A percentile compares a stretch with the other conserved stretches of the same genome.
Conservation (phyloP, 1,140 invertebrate genomes). For the Cotesia typhae region DNA sequence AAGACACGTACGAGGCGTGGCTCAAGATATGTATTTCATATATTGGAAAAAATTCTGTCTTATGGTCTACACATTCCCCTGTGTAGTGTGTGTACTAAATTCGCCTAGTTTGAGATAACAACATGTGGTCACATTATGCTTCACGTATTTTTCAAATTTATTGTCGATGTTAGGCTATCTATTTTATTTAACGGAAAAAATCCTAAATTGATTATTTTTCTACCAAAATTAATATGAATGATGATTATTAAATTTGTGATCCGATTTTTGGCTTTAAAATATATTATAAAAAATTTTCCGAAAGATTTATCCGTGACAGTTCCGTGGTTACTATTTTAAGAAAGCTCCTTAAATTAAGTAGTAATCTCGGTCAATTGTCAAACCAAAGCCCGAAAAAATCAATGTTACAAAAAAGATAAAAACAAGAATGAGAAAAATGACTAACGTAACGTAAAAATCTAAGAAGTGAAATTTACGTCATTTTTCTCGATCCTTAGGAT, state of each 20-base stretch:
- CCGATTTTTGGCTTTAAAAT: too few relatives aligned
- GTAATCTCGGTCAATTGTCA: too few relatives aligned
- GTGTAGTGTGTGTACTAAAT: background rate
- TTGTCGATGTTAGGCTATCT: too few relatives aligned
- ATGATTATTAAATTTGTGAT: too few relatives aligned
- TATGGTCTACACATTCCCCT: background rate
- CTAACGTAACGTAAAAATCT: constrained; percentile 14
- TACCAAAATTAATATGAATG: too few relatives aligned
- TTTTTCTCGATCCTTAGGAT: constrained; percentile 33
- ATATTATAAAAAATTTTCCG: too few relatives aligned
- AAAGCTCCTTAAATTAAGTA: too few relatives aligned
- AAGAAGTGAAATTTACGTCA: constrained; percentile 35
- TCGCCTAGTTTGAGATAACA: background rate
- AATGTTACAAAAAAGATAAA: background rate
- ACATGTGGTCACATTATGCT: background rate
- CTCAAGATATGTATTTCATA: constrained; percentile 46
- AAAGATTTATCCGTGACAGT: too few relatives aligned
- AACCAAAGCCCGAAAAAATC: background rate
- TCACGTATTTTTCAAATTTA: too few relatives aligned
- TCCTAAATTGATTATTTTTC: too few relatives aligned
- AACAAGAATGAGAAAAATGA: background rate
- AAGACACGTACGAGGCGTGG: constrained; percentile 56
- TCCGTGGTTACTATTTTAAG: too few relatives aligned
- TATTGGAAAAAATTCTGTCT: constrained; percentile 30
- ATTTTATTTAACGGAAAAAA: too few relatives aligned